Conservation (phyloP, 2,888 invertebrate species). For the Melieria omissa region DNA sequence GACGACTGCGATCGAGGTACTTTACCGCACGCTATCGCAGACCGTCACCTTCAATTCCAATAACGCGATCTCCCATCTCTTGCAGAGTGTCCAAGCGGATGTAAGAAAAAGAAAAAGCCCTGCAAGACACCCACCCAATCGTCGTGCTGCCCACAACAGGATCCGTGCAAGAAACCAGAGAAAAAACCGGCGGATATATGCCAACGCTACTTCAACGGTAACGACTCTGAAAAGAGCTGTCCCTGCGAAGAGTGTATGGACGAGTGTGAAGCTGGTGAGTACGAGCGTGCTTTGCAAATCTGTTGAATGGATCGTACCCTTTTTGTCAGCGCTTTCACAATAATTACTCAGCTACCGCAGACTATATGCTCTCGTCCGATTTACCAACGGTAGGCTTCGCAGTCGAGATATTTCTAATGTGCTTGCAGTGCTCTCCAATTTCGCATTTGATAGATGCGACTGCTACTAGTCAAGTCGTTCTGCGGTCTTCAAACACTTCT, state of each 20-base stretch:
- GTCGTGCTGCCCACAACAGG: conserved; percentile 35
- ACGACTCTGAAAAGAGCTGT: conserved; percentile 29
- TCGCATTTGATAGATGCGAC: neutral
- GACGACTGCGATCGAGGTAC: conserved; percentile 61
- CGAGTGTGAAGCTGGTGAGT: conserved; percentile 49
- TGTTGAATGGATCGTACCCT: conserved; percentile 50
- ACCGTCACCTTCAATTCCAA: neutral
- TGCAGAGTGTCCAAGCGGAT: conserved; percentile 36
- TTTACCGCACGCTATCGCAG: too few species aligned
- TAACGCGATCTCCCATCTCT: neutral
- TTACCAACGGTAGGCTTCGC: too few species aligned
- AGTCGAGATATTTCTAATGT: too few species aligned
- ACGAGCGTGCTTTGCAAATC: neutral
- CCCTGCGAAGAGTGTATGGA: conserved; percentile 46
- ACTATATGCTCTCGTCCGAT: too few species aligned
- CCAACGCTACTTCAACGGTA: conserved; percentile 33
- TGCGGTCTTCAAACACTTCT: too few species aligned
- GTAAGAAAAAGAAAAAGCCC: conserved; percentile 36
- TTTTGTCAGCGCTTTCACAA: conserved; percentile 34
- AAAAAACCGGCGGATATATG: conserved; percentile 38
- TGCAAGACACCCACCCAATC: conserved; percentile 25
- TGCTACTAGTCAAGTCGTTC: neutral
- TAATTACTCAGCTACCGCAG: neutral
- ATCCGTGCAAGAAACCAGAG: conserved; percentile 40
- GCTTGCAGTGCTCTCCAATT: neutral